Percentiles rank a stretch among this genome's conserved stretches.
Evolutionary conservation across 2,888 invertebrate genomes (phyloP).

Genomic region (Drosophila kuntzei): DNA sequence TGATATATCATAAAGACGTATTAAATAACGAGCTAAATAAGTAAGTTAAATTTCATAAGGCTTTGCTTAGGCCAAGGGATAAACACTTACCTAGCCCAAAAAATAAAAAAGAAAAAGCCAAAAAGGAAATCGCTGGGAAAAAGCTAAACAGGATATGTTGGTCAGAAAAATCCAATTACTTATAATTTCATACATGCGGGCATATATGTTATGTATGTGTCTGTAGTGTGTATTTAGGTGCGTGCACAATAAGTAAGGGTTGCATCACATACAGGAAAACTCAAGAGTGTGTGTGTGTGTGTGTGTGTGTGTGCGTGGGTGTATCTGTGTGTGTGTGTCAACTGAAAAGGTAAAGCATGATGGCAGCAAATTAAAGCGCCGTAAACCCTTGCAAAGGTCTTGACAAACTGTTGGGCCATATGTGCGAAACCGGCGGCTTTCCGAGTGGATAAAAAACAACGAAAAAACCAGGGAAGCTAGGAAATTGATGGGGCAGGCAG

Average conservation of each 20-base stretch:
- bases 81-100: slow-evolving; percentile 27
- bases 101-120: not conserved
- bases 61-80: slow-evolving; percentile 11
- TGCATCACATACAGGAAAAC: slow-evolving; percentile 27
- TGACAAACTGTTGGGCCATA: slow-evolving; percentile 52
- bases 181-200: slow-evolving; percentile 50
- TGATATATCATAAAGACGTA: slow-evolving; percentile 18
- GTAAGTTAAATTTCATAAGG: slow-evolving; percentile 33
- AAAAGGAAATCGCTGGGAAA: slow-evolving; percentile 16
- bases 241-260: slow-evolving; percentile 38
- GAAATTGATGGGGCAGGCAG: not conserved
- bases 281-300: slow-evolving; percentile 27
- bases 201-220: not conserved
- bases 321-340: slow-evolving; percentile 12
- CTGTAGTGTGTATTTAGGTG: slow-evolving; percentile 23
- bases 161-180: slow-evolving; percentile 61
- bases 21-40: slow-evolving; percentile 32
- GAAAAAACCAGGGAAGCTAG: slow-evolving; percentile 10
- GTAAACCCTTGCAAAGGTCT: slow-evolving; percentile 51
- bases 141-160: slow-evolving; percentile 38
- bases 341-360: slow-evolving; percentile 38
- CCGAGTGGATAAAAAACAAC: slow-evolving; percentile 33
- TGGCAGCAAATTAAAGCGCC: slow-evolving; percentile 58
- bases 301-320: not conserved
- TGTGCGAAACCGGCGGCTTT: slow-evolving; percentile 38